Evolutionary conservation across 2,797 vertebrate species (phyloP), one percentile per base, ranked within the genome.

Genomic region (Babyrousa celebensis): DNA sequence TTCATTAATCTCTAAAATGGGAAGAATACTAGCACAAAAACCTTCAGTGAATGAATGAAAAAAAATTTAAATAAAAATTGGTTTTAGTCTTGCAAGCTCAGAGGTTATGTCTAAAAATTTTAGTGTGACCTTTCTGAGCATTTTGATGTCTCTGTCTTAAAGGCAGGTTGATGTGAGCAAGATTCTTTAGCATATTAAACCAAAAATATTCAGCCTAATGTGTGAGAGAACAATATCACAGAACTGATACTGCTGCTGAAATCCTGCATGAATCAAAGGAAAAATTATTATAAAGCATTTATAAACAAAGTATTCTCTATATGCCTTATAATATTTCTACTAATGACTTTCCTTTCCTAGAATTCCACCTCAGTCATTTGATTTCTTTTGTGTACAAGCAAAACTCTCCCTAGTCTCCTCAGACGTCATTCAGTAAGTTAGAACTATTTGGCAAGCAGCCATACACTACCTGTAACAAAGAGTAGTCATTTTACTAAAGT

Each of bases 271-370:
- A 90, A 95, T 89, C 72, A 93, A 94, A 96, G 85, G 58, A 75
- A 85, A 95, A 90, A 77, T 87, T 12, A 96, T 87, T 94, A 85
- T 70, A 87, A 97, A 91, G 43, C 29, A 88, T 93, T 86, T 95
- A 86, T 95, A 94, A 95, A n/a, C 43, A 89, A 97, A 95, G 56
- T 68, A 20, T 17, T 96, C 17, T 79, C 54, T 92, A 95, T 93
- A 89, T 92, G 71, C 58, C 72, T 87, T 92, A 89, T 90, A 97
- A 72, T 93, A 78, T 92, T 96, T 96, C 48, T 96, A 48, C 62
- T 91, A 95, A 92, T 96, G 43, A 40, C 25, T 97, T 93, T 71
- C 25, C 8, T 95, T 32, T 91, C 63, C 77, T 88, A 91, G 27
- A 95, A 92, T 40, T 88, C 74, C 2, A 5, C 25, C 21, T 87